Conservation (phyloP, 2,888 invertebrate genomes). For the Biston stratarius region DNA sequence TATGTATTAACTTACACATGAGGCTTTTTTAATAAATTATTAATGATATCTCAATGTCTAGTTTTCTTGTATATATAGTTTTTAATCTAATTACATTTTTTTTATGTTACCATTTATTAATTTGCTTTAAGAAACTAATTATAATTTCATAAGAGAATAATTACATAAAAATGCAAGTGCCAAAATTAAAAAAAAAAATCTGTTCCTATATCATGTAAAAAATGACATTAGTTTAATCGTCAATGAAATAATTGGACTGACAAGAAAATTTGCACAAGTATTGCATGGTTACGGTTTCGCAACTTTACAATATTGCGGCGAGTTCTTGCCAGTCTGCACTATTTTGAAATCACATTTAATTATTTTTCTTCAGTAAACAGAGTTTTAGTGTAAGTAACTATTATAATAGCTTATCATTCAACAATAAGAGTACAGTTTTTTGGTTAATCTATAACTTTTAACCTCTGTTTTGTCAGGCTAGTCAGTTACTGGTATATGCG, state of each 20-base stretch:
- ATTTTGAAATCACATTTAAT: not conserved
- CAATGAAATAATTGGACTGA: not conserved
- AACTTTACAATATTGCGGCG: not conserved
- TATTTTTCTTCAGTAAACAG: constrained; percentile 10
- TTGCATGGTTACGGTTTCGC: not conserved
- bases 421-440: constrained; percentile 31
- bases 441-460: constrained; percentile 15
- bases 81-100: not conserved
- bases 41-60: not conserved
- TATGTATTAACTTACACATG: too few relatives aligned
- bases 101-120: constrained; percentile 31
- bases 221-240: constrained; percentile 5
- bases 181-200: constrained; percentile 27
- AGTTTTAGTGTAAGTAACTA: constrained; percentile 10
- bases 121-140: constrained; percentile 23
- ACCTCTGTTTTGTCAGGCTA: constrained; percentile 27
- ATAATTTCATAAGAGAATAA: constrained; percentile 16
- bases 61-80: constrained; percentile 31
- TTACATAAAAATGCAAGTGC: constrained; percentile 29
- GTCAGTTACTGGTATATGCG: constrained; percentile 33
- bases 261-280: not conserved
- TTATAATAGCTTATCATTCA: constrained; percentile 27
- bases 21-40: not conserved
- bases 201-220: constrained; percentile 24
- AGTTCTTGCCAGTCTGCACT: constrained; percentile 2